A percentile compares a stretch with the other conserved stretches of the same genome.
Conservation (phyloP, 2,888 invertebrate species). For the Diadegma fenestrale region DNA sequence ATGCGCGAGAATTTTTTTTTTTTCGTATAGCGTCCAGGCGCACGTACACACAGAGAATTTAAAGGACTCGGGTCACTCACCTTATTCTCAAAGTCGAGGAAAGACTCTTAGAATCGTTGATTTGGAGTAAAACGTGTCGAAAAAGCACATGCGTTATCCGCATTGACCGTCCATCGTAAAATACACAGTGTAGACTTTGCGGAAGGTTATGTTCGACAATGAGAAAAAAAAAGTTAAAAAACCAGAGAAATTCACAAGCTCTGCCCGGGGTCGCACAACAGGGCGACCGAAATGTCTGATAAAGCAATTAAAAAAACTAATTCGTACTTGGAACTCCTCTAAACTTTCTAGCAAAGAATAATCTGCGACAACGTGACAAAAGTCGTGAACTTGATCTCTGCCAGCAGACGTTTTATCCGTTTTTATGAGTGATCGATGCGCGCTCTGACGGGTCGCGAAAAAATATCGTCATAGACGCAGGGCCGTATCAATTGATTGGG, state of each 20-base stretch:
- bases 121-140: neutral
- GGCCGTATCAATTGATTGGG: conserved; percentile 9
- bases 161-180: conserved; percentile 9
- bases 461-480: conserved; percentile 15
- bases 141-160: conserved; percentile 54
- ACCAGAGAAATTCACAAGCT: neutral
- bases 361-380: conserved; percentile 33
- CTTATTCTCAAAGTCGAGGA: neutral
- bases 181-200: conserved; percentile 1
- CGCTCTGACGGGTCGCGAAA: conserved; percentile 10
- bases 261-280: neutral
- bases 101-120: neutral
- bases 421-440: conserved; percentile 31
- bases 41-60: neutral
- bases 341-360: neutral
- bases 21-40: neutral
- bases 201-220: conserved; percentile 48
- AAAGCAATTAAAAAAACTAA: conserved; percentile 20
- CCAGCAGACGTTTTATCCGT: conserved; percentile 31
- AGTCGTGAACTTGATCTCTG: conserved; percentile 57
- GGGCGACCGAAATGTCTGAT: conserved; percentile 1
- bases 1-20: neutral
- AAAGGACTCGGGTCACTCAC: neutral
- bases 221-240: neutral
- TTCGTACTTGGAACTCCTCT: conserved; percentile 28